phyloP scores from a whole-genome alignment of 2,797 vertebrate species.

The Tragopan temminckii region DNA sequence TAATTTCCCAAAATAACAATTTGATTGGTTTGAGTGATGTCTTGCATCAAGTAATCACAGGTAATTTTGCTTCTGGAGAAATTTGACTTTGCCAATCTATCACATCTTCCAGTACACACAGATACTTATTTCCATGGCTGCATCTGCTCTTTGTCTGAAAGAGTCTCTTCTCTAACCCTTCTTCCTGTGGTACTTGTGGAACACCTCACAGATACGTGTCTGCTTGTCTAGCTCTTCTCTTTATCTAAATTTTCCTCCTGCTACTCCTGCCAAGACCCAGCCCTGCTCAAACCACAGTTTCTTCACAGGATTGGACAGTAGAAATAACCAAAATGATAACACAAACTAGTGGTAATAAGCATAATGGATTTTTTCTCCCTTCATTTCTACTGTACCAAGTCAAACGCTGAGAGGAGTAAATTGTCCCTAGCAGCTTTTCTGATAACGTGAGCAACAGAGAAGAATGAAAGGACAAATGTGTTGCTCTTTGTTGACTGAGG shows the following conservation, averaged over 20 bases:
- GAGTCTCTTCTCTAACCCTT: constrained; percentile 4
- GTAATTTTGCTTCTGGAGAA: constrained; percentile 83
- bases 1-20: constrained; percentile 88
- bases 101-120: constrained; percentile 61
- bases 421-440: background rate
- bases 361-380: rapidly evolving
- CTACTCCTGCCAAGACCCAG: background rate
- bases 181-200: background rate
- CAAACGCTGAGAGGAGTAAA: background rate
- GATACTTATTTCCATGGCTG: constrained; percentile 68
- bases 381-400: background rate
- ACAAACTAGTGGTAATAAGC: background rate
- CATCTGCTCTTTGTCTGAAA: constrained; percentile 65
- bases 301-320: background rate
- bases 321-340: background rate
- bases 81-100: constrained; percentile 83
- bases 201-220: rapidly evolving
- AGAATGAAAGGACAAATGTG: background rate
- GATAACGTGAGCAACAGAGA: background rate
- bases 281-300: rapidly evolving
- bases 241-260: background rate
- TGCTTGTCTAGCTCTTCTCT: background rate
- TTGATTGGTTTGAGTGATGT: constrained; percentile 88
- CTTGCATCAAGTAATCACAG: constrained; percentile 86
- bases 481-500: background rate